Conservation (phyloP, 2,113 vertebrate genomes). For the Struthio camelus region DNA sequence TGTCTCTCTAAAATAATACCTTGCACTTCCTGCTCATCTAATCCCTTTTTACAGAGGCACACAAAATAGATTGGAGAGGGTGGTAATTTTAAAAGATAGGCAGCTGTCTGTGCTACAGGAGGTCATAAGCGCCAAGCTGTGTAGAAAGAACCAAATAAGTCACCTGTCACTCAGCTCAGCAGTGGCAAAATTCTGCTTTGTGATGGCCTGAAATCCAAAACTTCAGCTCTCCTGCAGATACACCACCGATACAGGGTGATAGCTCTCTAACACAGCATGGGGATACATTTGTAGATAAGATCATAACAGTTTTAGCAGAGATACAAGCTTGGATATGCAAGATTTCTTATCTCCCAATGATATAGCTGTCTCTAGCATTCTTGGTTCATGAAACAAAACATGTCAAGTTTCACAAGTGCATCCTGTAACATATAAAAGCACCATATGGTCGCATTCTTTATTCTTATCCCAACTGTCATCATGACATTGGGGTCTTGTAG, state of each 20-base stretch:
- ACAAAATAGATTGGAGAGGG: background rate
- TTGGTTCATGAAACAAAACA: constrained; percentile 7
- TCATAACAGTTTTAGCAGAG: constrained; percentile 22
- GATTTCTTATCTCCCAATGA: constrained; percentile 20
- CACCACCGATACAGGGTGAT: background rate
- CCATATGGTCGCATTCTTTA: constrained; percentile 28
- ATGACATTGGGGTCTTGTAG: background rate
- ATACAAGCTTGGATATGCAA: background rate
- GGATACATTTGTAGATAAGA: constrained; percentile 14
- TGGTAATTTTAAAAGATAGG: constrained; percentile 45
- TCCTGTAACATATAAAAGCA: constrained; percentile 27
- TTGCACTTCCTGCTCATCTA: background rate
- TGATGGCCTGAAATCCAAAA: constrained; percentile 3
- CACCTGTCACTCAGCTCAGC: constrained; percentile 47
- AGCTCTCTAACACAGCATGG: background rate
- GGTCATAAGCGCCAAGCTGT: constrained; percentile 22
- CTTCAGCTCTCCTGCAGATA: constrained; percentile 28
- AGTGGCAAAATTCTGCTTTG: background rate
- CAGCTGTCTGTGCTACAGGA: constrained; percentile 17
- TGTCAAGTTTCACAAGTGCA: constrained; percentile 30
- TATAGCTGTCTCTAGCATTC: background rate
- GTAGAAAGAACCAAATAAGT: constrained; percentile 43
- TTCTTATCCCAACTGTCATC: constrained; percentile 24
- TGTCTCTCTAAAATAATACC: constrained; percentile 12
- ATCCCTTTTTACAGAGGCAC: background rate